Evolutionary conservation across 2,888 invertebrate genomes (phyloP).

Genomic region (Trichacis sp.): DNA sequence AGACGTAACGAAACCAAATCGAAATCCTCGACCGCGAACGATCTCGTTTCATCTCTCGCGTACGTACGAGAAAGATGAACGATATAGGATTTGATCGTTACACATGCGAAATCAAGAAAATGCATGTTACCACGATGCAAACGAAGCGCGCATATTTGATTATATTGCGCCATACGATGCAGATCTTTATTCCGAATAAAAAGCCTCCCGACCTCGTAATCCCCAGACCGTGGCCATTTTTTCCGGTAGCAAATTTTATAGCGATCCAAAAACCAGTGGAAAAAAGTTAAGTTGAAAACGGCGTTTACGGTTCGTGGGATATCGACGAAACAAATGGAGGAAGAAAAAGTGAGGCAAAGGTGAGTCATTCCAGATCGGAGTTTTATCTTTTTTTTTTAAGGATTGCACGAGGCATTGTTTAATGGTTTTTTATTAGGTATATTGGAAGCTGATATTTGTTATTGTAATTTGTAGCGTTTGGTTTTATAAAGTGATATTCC

Average conservation of each 20-base stretch:
- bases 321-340: too few species aligned
- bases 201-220: constrained; percentile 28
- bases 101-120: constrained; percentile 28
- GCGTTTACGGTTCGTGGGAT: too few species aligned
- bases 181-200: constrained; percentile 24
- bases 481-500: too few species aligned
- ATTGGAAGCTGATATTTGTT: too few species aligned
- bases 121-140: constrained; percentile 34
- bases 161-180: constrained; percentile 39
- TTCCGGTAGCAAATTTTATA: neutral
- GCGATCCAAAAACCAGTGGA: too few species aligned
- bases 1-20: constrained; percentile 49
- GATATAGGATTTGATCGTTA: constrained; percentile 22
- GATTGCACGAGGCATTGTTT: too few species aligned
- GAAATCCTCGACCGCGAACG: constrained; percentile 30
- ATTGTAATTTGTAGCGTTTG: too few species aligned
- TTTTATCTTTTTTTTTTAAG: too few species aligned
- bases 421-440: too few species aligned
- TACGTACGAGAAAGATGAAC: constrained; percentile 1
- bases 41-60: constrained; percentile 31
- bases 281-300: too few species aligned
- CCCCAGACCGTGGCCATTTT: constrained; percentile 18
- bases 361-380: too few species aligned
- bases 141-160: constrained; percentile 33
- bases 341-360: too few species aligned